phyloP scores from a whole-genome alignment of 2,888 invertebrate genomes.

The Lithosia quadra region DNA sequence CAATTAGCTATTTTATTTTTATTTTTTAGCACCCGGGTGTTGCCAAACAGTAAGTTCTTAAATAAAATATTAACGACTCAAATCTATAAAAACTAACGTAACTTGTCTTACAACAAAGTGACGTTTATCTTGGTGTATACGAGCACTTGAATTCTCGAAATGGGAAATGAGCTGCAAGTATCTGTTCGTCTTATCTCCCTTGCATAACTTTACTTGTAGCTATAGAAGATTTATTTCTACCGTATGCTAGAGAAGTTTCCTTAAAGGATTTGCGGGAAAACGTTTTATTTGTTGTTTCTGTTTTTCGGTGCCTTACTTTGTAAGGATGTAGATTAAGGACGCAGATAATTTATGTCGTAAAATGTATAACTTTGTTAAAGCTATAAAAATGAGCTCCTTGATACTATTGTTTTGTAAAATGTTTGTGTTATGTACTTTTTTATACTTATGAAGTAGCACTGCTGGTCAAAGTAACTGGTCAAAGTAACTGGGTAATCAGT shows the following conservation, averaged over 20 bases:
- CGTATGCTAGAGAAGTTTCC: conserved; percentile 25
- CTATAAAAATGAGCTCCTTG: conserved; percentile 8
- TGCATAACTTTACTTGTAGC: conserved; percentile 26
- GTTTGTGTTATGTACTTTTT: neutral
- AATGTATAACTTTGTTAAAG: conserved; percentile 15
- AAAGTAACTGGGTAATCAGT: neutral
- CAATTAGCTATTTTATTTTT: too few species aligned
- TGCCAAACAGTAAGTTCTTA: neutral
- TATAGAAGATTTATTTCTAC: conserved; percentile 24
- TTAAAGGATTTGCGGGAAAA: conserved; percentile 28
- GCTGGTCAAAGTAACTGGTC: too few species aligned
- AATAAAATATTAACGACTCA: neutral
- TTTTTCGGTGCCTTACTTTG: conserved; percentile 19
- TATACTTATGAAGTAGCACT: neutral
- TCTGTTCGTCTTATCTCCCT: conserved; percentile 32
- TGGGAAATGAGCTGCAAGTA: conserved; percentile 54
- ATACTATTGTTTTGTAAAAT: neutral
- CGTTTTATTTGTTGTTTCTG: conserved; percentile 26
- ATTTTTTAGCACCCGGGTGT: too few species aligned
- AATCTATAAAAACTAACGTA: conserved; percentile 2
- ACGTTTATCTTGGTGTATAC: conserved; percentile 44
- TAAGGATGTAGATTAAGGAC: conserved; percentile 21
- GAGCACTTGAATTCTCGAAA: conserved; percentile 45
- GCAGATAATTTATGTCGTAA: conserved; percentile 20
- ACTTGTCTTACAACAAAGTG: conserved; percentile 26